Percentiles rank a stretch among this genome's conserved stretches.
phyloP scores from a whole-genome alignment of 2,888 invertebrate species.

The Sesia bembeciformis region DNA sequence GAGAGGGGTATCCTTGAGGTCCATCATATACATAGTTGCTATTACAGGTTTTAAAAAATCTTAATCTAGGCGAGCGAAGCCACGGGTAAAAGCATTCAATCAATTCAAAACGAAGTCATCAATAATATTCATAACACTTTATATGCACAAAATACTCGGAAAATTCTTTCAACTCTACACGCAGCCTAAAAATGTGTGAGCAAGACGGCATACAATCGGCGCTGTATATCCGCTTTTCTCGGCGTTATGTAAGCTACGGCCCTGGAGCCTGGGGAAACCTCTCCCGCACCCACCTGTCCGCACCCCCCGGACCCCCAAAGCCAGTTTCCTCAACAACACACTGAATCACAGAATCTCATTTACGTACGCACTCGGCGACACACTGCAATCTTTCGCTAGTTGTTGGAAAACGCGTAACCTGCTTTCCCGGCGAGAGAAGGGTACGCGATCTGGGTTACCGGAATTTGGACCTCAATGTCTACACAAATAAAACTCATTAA shows the following conservation, averaged over 20 bases:
- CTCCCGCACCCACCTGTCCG: constrained; percentile 1
- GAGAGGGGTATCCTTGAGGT: too few relatives aligned
- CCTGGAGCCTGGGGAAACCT: constrained; percentile 57
- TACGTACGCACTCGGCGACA: constrained; percentile 4
- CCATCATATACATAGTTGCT: too few relatives aligned
- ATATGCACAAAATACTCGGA: neutral
- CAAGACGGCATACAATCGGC: constrained; percentile 41
- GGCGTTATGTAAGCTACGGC: constrained; percentile 68
- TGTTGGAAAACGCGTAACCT: neutral
- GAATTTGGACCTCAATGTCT: constrained; percentile 33
- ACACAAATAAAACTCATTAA: constrained; percentile 45
- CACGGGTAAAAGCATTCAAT: too few relatives aligned
- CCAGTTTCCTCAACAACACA: constrained; percentile 9
- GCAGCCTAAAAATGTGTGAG: constrained; percentile 37
- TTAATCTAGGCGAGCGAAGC: too few relatives aligned
- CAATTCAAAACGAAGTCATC: too few relatives aligned
- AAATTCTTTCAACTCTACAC: constrained; percentile 9
- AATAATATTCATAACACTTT: neutral
- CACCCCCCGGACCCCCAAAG: constrained; percentile 5
- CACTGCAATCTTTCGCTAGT: constrained; percentile 2
- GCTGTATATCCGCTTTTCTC: constrained; percentile 65
- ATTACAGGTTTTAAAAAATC: too few relatives aligned
- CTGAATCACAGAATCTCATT: constrained; percentile 1
- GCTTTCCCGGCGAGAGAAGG: neutral
- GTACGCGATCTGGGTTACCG: constrained; percentile 24